Conservation (phyloP, 2,113 vertebrate species). For the Leiothrix lutea region DNA sequence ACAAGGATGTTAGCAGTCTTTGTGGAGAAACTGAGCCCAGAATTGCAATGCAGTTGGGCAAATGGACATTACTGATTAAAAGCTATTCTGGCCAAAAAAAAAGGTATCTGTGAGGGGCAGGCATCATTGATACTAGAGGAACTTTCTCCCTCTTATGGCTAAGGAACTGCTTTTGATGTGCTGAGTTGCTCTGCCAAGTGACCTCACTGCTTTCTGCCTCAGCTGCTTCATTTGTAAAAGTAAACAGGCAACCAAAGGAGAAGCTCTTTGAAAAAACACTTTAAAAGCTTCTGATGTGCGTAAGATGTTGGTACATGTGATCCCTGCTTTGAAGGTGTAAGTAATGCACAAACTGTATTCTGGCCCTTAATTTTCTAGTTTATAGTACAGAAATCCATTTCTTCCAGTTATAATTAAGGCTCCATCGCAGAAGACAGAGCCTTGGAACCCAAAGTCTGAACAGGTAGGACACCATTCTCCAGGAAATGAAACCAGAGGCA, state of each 20-base stretch:
- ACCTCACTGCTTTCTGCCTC: background rate
- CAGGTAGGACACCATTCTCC: background rate
- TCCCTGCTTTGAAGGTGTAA: background rate
- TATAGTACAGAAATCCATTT: background rate
- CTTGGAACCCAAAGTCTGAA: background rate
- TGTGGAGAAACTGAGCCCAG: background rate
- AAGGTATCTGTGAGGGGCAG: background rate
- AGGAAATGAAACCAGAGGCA: background rate
- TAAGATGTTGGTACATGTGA: background rate
- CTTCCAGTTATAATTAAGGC: constrained; percentile 1
- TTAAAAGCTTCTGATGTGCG: background rate
- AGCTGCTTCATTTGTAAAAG: background rate
- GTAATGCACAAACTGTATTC: background rate
- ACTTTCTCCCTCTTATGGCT: background rate
- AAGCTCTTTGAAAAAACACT: background rate
- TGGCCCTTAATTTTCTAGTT: background rate
- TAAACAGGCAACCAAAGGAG: background rate
- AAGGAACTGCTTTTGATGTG: background rate
- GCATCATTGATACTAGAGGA: background rate
- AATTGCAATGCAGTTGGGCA: background rate
- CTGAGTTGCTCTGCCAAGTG: background rate
- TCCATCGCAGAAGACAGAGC: background rate
- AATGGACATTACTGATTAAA: background rate
- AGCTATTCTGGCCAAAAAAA: background rate
- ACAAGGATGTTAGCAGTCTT: background rate